These are phyloP conservation scores for Caenorhabditis afra DNA, from an alignment of 2,888 invertebrate species.

Conservation along the genomic window DNA sequence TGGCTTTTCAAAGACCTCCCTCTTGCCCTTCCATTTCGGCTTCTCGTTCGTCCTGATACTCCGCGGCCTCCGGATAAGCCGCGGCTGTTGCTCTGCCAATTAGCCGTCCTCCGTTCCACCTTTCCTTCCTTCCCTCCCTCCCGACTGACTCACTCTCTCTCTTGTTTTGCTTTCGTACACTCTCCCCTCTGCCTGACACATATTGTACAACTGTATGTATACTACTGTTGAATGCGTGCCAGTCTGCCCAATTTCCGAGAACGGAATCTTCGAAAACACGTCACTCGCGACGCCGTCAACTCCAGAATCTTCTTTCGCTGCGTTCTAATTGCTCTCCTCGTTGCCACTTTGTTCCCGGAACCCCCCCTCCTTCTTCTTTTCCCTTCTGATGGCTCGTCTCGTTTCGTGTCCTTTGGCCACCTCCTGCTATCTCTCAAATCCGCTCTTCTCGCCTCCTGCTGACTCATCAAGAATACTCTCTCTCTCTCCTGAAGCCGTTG, in stretches of 20 bases:
- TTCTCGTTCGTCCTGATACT: constrained; percentile 9
- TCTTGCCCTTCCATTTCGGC: not conserved
- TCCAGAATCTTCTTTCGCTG: not conserved
- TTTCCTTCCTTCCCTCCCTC: not conserved
- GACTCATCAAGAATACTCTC: not conserved
- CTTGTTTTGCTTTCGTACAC: constrained; percentile 8
- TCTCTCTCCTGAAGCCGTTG: not conserved
- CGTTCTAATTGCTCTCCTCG: constrained; percentile 12
- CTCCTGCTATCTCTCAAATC: constrained; percentile 4
- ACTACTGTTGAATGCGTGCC: too few species aligned
- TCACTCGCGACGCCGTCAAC: constrained; percentile 3
- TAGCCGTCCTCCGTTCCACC: not conserved
- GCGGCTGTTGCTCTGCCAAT: not conserved
- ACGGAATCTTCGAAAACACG: not conserved
- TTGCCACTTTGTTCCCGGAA: not conserved
- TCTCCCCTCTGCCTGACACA: not conserved
- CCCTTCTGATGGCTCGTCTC: not conserved
- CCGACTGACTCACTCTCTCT: not conserved
- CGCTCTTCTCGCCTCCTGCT: not conserved
- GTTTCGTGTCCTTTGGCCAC: not conserved
- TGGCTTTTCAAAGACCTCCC: constrained; percentile 12
- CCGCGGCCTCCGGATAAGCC: constrained; percentile 1
- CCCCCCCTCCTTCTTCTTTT: not conserved
- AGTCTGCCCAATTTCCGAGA: not conserved
- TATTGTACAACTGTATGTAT: not conserved